Conservation (phyloP, 1,140 invertebrate species). For the Stegodyphus dumicola region DNA sequence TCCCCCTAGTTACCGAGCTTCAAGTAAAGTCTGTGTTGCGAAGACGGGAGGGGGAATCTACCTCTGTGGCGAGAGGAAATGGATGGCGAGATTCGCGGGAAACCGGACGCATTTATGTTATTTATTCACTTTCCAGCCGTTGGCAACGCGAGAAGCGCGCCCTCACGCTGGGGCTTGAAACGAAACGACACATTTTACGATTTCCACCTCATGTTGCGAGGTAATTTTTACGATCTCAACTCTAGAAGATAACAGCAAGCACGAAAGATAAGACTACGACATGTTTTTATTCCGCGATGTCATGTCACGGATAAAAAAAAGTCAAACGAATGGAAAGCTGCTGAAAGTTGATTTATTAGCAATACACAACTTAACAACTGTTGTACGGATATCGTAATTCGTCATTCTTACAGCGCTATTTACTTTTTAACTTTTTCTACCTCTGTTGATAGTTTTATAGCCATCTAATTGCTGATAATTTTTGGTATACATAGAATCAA, state of each 20-base stretch:
- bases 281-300: background rate
- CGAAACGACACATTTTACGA: conserved; percentile 58
- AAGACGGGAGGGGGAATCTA: too few relatives aligned
- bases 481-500: too few relatives aligned
- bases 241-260: conserved; percentile 32
- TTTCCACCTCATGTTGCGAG: conserved; percentile 54
- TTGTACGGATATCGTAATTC: conserved; percentile 41
- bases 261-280: background rate
- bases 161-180: conserved; percentile 28
- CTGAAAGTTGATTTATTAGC: conserved; percentile 49
- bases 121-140: conserved; percentile 49
- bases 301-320: background rate
- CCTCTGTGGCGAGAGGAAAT: too few relatives aligned
- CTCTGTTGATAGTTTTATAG: too few relatives aligned
- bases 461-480: too few relatives aligned
- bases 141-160: conserved; percentile 48
- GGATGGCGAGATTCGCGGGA: conserved; percentile 2
- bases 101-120: conserved; percentile 47
- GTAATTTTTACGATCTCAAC: conserved; percentile 51
- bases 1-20: too few relatives aligned
- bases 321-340: background rate
- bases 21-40: too few relatives aligned
- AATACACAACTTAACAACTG: conserved; percentile 57
- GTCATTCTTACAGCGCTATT: conserved; percentile 16
- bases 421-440: too few relatives aligned